phyloP scores from a whole-genome alignment of 2,888 invertebrate genomes.

The Choristoneura rosaceana region DNA sequence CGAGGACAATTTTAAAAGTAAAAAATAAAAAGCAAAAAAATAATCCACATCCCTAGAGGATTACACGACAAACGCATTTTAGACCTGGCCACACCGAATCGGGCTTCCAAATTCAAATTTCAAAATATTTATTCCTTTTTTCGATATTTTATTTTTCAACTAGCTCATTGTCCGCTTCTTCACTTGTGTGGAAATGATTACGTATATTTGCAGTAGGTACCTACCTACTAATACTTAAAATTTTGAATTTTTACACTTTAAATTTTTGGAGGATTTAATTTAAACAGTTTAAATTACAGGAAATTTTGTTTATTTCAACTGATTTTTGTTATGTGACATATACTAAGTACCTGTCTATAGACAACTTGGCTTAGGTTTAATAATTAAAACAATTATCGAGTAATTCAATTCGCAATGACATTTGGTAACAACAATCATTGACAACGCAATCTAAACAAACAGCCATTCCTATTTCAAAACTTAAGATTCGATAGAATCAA shows the following conservation, averaged over 20 bases:
- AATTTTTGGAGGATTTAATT: too few species aligned
- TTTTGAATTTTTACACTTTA: too few species aligned
- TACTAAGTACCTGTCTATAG: too few species aligned
- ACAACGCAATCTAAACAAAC: neutral
- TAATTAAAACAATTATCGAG: too few species aligned
- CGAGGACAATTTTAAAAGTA: constrained; percentile 41
- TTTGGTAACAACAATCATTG: neutral
- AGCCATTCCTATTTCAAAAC: neutral
- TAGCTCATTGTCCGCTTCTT: neutral
- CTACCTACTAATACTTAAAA: too few species aligned
- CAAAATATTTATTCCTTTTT: constrained; percentile 48
- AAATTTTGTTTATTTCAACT: too few species aligned
- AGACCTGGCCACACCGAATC: constrained; percentile 78
- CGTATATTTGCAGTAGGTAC: neutral
- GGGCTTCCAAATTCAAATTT: constrained; percentile 70
- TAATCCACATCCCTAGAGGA: constrained; percentile 81
- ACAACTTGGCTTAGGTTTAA: too few species aligned
- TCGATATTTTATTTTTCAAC: constrained; percentile 16
- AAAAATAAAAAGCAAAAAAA: constrained; percentile 57
- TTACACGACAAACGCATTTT: constrained; percentile 85
- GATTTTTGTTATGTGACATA: too few species aligned
- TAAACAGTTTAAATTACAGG: too few species aligned
- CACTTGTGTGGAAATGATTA: neutral
- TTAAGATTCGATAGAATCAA: constrained; percentile 16
- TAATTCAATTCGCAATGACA: too few species aligned